phyloP scores from a whole-genome alignment of 2,113 vertebrate genomes.

The Lophius piscatorius region DNA sequence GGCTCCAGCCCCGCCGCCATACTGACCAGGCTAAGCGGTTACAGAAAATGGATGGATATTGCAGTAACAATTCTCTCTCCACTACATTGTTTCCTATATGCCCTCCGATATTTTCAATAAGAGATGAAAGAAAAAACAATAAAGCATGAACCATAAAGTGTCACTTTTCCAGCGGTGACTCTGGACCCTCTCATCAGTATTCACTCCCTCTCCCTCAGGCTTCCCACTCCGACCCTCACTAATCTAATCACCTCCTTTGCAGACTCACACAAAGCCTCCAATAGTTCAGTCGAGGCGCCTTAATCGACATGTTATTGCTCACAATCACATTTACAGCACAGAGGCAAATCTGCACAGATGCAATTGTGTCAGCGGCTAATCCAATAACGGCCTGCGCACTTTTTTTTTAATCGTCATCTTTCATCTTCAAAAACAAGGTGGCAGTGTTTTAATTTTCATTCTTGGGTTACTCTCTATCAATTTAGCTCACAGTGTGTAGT shows the following conservation, averaged over 20 bases:
- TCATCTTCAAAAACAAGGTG: slow-evolving; percentile 82
- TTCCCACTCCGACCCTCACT: slow-evolving; percentile 69
- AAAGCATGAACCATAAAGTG: slow-evolving; percentile 23
- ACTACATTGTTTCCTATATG: background rate
- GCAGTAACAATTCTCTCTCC: too few relatives aligned
- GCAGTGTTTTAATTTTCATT: slow-evolving; percentile 98
- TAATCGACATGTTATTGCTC: slow-evolving; percentile 97
- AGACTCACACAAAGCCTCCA: slow-evolving; percentile 67
- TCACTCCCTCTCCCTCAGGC: slow-evolving; percentile 75
- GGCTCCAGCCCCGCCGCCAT: too few relatives aligned
- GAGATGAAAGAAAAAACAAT: slow-evolving; percentile 11
- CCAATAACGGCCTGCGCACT: slow-evolving; percentile 85
- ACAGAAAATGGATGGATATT: too few relatives aligned
- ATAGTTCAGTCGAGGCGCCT: slow-evolving; percentile 66
- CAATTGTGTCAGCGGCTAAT: slow-evolving; percentile 89
- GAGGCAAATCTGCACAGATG: slow-evolving; percentile 95
- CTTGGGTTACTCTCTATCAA: slow-evolving; percentile 81
- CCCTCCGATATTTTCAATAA: background rate
- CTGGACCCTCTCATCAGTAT: slow-evolving; percentile 75
- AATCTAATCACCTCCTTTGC: slow-evolving; percentile 72
- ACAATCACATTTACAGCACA: slow-evolving; percentile 92
- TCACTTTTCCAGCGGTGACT: slow-evolving; percentile 39
- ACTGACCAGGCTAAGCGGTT: too few relatives aligned
- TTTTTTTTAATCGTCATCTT: slow-evolving; percentile 86
- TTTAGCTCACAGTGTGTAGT: slow-evolving; percentile 65